Conservation (phyloP, 2,797 vertebrate genomes). For the Meriones psammophilus region DNA sequence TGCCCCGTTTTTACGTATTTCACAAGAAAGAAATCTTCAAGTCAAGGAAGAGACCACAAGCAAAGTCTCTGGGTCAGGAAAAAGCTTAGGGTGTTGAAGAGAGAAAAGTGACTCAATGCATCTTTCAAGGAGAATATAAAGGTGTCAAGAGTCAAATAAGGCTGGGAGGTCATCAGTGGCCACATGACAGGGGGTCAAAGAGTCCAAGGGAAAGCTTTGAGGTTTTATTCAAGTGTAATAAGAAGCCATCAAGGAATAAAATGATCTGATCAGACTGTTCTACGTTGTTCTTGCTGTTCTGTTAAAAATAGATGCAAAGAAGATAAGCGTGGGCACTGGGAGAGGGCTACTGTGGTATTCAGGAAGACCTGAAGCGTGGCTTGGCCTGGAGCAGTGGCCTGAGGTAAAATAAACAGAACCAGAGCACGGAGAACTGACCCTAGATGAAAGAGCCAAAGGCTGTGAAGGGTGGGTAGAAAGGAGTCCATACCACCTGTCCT, state of each 20-base stretch:
- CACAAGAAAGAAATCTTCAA: background rate
- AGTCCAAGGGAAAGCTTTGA: background rate
- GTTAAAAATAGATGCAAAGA: conserved; percentile 53
- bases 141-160: background rate
- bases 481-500: background rate
- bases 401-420: background rate
- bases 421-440: conserved; percentile 4
- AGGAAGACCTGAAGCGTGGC: background rate
- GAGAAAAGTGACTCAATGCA: background rate
- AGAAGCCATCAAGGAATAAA: conserved; percentile 18
- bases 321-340: background rate
- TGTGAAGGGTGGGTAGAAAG: background rate
- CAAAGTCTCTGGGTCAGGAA: conserved; percentile 37
- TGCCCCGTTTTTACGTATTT: too few species aligned
- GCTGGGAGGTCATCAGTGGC: background rate
- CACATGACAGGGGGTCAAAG: background rate
- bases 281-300: background rate
- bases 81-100: background rate
- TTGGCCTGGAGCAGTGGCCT: background rate
- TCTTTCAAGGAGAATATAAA: background rate
- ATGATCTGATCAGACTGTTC: conserved; percentile 41
- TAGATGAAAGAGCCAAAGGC: conserved; percentile 14
- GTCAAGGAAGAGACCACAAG: background rate
- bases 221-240: conserved; percentile 37
- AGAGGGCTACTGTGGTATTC: background rate